A percentile compares a stretch with the other conserved stretches of the same genome.
phyloP scores from a whole-genome alignment of 1,140 invertebrate species.

The Carcinoscorpius rotundicauda region DNA sequence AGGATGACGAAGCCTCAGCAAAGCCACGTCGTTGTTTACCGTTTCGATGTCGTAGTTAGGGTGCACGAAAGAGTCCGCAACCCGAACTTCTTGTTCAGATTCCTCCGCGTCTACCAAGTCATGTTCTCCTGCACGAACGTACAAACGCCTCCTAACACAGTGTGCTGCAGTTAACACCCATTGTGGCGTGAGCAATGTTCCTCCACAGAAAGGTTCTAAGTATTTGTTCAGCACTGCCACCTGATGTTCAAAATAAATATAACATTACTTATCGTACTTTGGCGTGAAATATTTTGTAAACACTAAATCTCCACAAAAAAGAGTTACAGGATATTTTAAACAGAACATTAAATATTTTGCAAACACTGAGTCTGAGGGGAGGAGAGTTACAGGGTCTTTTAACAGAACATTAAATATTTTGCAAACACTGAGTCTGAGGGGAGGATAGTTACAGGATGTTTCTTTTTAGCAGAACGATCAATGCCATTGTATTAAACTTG shows the following conservation, averaged over 20 bases:
- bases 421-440: no score
- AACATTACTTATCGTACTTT: background rate
- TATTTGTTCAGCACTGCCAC: constrained; percentile 8
- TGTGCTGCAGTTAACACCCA: constrained; percentile 88
- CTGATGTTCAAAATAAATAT: constrained; percentile 2
- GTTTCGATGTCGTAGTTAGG: constrained; percentile 72
- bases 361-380: background rate
- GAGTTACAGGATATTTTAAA: constrained; percentile 7
- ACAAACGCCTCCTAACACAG: constrained; percentile 63
- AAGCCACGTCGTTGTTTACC: constrained; percentile 81
- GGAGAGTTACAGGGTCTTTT: background rate
- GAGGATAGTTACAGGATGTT: no score
- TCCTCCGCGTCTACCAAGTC: constrained; percentile 53
- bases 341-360: background rate
- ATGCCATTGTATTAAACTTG: no score
- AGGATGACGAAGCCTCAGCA: constrained; percentile 43
- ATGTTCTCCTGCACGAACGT: constrained; percentile 74
- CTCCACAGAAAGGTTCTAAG: constrained; percentile 62
- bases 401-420: background rate
- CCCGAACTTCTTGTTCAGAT: constrained; percentile 55
- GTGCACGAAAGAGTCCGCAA: constrained; percentile 60
- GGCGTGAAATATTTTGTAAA: background rate
- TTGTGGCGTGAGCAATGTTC: constrained; percentile 65
- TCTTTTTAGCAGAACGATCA: no score
- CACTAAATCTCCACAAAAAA: constrained; percentile 8